Evolutionary conservation across 2,888 invertebrate genomes (phyloP).

Genomic region (Julus scanicus): DNA sequence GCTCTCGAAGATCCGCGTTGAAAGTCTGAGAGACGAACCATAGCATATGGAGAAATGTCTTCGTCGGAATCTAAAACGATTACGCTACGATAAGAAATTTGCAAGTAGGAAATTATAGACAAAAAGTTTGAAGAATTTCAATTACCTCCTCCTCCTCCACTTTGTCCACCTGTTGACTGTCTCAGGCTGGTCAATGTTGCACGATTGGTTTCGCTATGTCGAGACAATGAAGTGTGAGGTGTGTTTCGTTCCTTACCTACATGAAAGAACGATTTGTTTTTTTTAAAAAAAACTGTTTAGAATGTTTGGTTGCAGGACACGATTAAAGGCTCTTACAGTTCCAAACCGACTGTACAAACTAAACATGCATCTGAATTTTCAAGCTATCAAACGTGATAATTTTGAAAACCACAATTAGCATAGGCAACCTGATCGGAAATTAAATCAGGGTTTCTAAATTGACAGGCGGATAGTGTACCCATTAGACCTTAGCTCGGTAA

Average conservation of each 20-base stretch:
- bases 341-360: too few relatives aligned
- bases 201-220: not conserved
- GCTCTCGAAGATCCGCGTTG: not conserved
- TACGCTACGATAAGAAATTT: not conserved
- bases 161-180: not conserved
- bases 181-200: constrained; percentile 29
- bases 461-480: too few relatives aligned
- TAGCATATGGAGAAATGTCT: constrained; percentile 55
- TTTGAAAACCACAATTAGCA: too few relatives aligned
- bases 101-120: not conserved
- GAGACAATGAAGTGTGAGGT: not conserved
- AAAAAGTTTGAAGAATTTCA: not conserved
- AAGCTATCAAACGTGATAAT: too few relatives aligned
- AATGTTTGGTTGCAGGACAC: too few relatives aligned
- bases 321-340: not conserved
- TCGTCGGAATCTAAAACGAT: constrained; percentile 51
- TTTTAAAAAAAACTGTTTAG: not conserved
- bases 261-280: not conserved
- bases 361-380: too few relatives aligned
- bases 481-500: too few relatives aligned
- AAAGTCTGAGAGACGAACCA: constrained; percentile 54
- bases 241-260: not conserved
- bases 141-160: not conserved
- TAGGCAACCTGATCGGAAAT: too few relatives aligned
- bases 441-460: too few relatives aligned